Percentiles rank a stretch among this genome's conserved stretches.
phyloP scores from a whole-genome alignment of 2,888 invertebrate genomes.

The Drosophila subquinaria region DNA sequence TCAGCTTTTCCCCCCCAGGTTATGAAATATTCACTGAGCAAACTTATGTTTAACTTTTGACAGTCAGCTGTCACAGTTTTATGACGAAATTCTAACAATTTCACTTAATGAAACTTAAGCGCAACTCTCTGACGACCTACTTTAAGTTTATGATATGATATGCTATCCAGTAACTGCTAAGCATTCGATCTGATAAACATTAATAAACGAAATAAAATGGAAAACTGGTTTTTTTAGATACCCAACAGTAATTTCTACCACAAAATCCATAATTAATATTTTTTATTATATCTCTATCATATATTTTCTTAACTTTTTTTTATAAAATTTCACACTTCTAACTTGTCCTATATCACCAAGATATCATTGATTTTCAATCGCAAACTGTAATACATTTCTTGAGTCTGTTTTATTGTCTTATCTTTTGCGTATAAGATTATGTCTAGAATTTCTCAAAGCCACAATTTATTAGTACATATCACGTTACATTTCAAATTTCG shows the following conservation, averaged over 20 bases:
- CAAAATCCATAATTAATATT: background rate
- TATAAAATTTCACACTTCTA: too few relatives aligned
- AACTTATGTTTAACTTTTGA: background rate
- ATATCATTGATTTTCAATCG: background rate
- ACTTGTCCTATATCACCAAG: too few relatives aligned
- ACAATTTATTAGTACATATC: background rate
- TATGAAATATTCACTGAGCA: slow-evolving; percentile 28
- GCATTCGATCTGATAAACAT: background rate
- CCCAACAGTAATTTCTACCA: background rate
- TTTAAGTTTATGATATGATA: background rate
- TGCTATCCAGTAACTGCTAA: background rate
- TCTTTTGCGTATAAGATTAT: background rate
- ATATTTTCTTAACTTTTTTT: background rate
- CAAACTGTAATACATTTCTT: background rate
- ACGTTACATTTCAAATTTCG: slow-evolving; percentile 4
- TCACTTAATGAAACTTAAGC: slow-evolving; percentile 24
- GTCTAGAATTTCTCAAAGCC: background rate
- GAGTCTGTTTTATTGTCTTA: background rate
- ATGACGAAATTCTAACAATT: slow-evolving; percentile 2
- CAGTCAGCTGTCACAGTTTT: slow-evolving; percentile 12
- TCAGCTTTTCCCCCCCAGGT: slow-evolving; percentile 10
- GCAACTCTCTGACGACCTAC: slow-evolving; percentile 4
- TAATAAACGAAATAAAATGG: background rate
- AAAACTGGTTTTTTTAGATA: background rate
- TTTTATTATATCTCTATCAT: background rate